phyloP scores from a whole-genome alignment of 2,888 invertebrate species.

The Drosophila merina region DNA sequence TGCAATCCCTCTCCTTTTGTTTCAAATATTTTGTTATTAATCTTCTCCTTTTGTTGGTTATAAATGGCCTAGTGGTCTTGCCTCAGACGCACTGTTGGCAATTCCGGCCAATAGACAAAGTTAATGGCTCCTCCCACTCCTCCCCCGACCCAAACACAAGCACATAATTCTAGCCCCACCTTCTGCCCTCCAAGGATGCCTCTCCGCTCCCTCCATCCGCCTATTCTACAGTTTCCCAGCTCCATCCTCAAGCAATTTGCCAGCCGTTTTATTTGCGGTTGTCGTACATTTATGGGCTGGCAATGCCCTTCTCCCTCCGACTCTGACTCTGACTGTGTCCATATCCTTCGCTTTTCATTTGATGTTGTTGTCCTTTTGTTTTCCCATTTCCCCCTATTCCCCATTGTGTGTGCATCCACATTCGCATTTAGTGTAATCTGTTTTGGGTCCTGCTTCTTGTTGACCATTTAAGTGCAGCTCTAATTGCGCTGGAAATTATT shows the following conservation, averaged over 20 bases:
- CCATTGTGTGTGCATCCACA: conserved; percentile 23
- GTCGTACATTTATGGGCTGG: conserved; percentile 59
- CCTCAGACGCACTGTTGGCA: conserved; percentile 11
- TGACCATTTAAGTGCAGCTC: conserved; percentile 74
- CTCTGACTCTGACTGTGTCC: conserved; percentile 33
- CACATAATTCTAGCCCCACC: conserved; percentile 31
- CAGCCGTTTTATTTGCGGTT: conserved; percentile 73
- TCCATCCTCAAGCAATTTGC: conserved; percentile 59
- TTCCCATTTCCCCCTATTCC: neutral
- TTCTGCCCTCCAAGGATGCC: conserved; percentile 42
- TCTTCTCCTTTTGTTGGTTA: neutral
- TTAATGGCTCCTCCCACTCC: conserved; percentile 19
- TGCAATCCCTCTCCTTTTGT: neutral
- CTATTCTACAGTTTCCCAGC: neutral
- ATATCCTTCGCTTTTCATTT: conserved; percentile 27
- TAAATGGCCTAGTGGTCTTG: neutral
- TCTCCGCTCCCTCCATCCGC: conserved; percentile 27
- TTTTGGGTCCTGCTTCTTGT: conserved; percentile 54
- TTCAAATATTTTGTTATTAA: neutral
- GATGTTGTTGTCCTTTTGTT: conserved; percentile 25
- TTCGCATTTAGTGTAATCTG: conserved; percentile 62
- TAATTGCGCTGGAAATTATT: conserved; percentile 68
- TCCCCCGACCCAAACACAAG: conserved; percentile 12
- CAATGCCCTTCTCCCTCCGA: conserved; percentile 22
- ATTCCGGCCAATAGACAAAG: conserved; percentile 34